phyloP scores from a whole-genome alignment of 2,888 invertebrate species.

The Xylocampa areola region DNA sequence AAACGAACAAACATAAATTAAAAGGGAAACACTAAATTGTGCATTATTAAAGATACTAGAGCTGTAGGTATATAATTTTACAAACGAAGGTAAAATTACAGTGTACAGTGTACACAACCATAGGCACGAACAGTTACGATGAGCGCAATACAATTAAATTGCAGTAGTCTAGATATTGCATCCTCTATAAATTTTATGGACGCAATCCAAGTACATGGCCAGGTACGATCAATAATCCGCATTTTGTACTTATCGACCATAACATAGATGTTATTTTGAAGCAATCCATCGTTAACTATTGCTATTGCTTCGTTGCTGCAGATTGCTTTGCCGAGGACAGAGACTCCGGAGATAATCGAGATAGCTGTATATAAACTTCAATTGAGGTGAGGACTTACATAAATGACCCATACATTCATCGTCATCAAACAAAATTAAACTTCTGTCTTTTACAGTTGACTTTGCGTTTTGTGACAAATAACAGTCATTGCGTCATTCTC shows the following conservation, averaged over 20 bases:
- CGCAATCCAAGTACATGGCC: neutral
- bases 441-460: constrained; percentile 13
- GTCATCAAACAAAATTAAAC: constrained; percentile 6
- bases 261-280: neutral
- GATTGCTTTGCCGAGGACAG: too few species aligned
- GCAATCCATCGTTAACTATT: neutral
- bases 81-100: constrained; percentile 30
- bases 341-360: neutral
- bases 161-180: constrained; percentile 16
- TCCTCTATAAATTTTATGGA: constrained; percentile 4
- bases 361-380: neutral
- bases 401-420: neutral
- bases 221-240: neutral
- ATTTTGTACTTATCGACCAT: neutral
- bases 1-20: neutral
- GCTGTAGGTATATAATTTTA: constrained; percentile 32
- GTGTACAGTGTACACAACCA: constrained; percentile 25
- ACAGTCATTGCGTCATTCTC: constrained; percentile 41
- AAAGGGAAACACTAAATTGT: constrained; percentile 9
- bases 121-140: constrained; percentile 16
- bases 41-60: constrained; percentile 36
- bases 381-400: neutral
- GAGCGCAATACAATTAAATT: constrained; percentile 11
- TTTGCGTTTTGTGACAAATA: constrained; percentile 39
- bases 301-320: neutral